Base-by-base conservation (phyloP, 2,113 vertebrate species). In the Cyrtonyx montezumae region DNA sequence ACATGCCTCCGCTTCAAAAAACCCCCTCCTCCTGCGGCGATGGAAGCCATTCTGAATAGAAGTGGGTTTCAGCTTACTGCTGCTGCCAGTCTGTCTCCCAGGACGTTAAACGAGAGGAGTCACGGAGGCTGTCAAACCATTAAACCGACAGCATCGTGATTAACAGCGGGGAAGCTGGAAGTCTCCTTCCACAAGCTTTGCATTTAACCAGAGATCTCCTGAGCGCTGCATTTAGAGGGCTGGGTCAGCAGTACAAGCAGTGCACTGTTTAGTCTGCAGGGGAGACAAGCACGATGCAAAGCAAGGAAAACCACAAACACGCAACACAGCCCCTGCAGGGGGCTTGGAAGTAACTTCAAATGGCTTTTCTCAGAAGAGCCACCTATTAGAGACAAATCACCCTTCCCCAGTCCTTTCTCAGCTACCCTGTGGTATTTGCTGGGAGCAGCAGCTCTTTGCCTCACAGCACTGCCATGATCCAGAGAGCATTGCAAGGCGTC, bases 41-140 rank as follows among this genome's bases (percentile, higher is more conserved):
- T 67, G 94, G 62, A 91, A 80, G 76, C 93, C 73, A 16, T 90
- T 75, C 94, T 87, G 95, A 92, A 96, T 61, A 95, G 97, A 97
- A 97, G 70, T 88, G 78, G 94, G 98, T 97, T 95, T 99, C 97
- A 67, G 95, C 96, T 99, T 98, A 98, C 98, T 71, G 91, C 96
- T 93, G 96, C 97, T 98, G 98, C 98, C 98, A 98, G 97, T 67
- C 97, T 98, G 98, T 98, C 98, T 98, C 96, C 93, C 91, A 32
- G 55, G 56, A 40, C 13, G 95, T 45, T 58, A 93, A 97, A 96
- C 11, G 86, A 97, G 97, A 98, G 97, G 97, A 93, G 96, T 76
- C 95, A 32, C 84, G 23, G 96, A 97, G 97, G 97, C 97, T 97
- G 98, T 96, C 97, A 97, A 98, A 98, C 97, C 97, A 98, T 90